Evolutionary conservation across 2,113 vertebrate species (phyloP).

Genomic region (Thunnus maccoyii): DNA sequence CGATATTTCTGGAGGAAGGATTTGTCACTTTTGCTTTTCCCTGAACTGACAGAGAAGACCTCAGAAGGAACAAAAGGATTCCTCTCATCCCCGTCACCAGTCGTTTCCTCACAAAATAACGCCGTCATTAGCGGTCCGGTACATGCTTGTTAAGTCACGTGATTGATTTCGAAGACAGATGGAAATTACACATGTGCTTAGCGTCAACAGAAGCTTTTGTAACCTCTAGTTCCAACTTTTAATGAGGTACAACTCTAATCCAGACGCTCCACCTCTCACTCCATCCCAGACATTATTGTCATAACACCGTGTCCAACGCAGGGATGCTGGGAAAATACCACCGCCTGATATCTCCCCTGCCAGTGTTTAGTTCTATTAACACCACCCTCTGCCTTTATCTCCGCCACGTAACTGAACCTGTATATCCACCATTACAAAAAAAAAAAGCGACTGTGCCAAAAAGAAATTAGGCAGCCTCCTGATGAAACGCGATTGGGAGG

Average conservation of each 20-base stretch:
- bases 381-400: conserved; percentile 64
- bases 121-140: conserved; percentile 24
- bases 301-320: conserved; percentile 23
- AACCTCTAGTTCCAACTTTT: conserved; percentile 59
- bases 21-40: conserved; percentile 70
- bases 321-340: conserved; percentile 2
- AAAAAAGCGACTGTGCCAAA: conserved; percentile 71
- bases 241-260: conserved; percentile 76
- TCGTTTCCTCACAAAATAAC: conserved; percentile 2
- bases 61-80: conserved; percentile 59
- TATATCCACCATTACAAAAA: conserved; percentile 56
- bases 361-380: conserved; percentile 68
- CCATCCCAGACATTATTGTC: conserved; percentile 26
- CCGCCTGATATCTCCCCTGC: conserved; percentile 24
- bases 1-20: conserved; percentile 54
- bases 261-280: conserved; percentile 30
- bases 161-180: conserved; percentile 61
- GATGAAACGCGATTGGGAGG: conserved; percentile 78
- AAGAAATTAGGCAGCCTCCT: conserved; percentile 71
- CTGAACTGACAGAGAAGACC: conserved; percentile 43
- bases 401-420: conserved; percentile 58
- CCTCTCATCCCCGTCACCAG: background rate
- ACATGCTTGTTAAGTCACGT: conserved; percentile 3
- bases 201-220: conserved; percentile 23
- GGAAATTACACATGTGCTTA: conserved; percentile 49